Conservation (phyloP, 2,113 vertebrate species). For the Typhlomys cinereus region DNA sequence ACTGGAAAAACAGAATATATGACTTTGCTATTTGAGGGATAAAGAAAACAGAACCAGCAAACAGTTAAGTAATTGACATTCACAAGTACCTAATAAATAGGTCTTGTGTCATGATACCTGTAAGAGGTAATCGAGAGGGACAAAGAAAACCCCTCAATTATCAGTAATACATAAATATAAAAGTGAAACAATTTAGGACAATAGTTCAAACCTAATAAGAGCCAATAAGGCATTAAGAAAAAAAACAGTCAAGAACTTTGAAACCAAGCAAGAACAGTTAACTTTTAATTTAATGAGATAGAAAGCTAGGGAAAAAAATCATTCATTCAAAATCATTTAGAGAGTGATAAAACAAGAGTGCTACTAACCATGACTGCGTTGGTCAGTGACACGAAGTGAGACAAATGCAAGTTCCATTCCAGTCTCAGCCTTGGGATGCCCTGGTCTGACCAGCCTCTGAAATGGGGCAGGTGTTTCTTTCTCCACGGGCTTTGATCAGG, state of each 20-base stretch:
- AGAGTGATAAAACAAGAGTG: background rate
- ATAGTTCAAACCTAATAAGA: background rate
- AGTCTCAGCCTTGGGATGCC: background rate
- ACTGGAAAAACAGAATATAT: background rate
- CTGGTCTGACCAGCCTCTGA: background rate
- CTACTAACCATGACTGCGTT: background rate
- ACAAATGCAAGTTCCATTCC: background rate
- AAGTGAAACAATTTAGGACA: background rate
- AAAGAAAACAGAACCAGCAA: background rate
- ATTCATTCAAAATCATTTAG: background rate
- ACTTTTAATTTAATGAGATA: slow-evolving; percentile 8
- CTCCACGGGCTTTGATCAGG: background rate
- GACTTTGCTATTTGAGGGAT: background rate
- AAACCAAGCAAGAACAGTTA: slow-evolving; percentile 19
- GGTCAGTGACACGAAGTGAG: background rate
- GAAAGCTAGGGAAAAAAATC: background rate
- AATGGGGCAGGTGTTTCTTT: background rate
- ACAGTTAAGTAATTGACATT: background rate
- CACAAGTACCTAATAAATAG: slow-evolving; percentile 8
- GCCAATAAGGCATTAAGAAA: background rate
- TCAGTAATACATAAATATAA: background rate
- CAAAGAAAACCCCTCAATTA: background rate
- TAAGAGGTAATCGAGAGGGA: background rate
- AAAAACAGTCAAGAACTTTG: background rate
- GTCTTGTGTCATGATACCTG: background rate